Conservation (phyloP, 2,797 vertebrate species). For the Hydrolagus colliei region DNA sequence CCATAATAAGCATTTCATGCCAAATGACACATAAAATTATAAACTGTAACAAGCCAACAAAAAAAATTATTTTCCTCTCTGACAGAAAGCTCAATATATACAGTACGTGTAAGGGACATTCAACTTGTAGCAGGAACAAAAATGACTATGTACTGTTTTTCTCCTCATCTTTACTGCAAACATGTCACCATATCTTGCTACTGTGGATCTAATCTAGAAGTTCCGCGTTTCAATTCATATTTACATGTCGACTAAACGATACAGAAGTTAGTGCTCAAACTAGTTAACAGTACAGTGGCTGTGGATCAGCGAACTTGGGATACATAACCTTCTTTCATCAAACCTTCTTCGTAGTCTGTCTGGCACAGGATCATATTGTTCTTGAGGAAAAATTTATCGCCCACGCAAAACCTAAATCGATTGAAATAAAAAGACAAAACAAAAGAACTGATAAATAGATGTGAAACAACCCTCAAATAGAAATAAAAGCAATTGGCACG, state of each 20-base stretch:
- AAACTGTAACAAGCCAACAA: slow-evolving; percentile 64
- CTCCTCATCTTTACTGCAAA: slow-evolving; percentile 54
- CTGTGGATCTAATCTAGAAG: slow-evolving; percentile 78
- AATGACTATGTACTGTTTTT: slow-evolving; percentile 61
- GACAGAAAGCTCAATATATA: slow-evolving; percentile 37
- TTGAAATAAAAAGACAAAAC: neutral
- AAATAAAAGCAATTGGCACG: neutral
- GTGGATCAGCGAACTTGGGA: slow-evolving; percentile 85
- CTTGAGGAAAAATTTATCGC: slow-evolving; percentile 92
- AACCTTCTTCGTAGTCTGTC: slow-evolving; percentile 88
- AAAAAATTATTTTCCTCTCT: slow-evolving; percentile 46
- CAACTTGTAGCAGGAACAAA: slow-evolving; percentile 61
- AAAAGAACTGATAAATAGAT: neutral
- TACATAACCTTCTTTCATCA: slow-evolving; percentile 87
- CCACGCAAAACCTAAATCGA: slow-evolving; percentile 78
- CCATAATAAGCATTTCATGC: slow-evolving; percentile 98
- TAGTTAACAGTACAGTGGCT: slow-evolving; percentile 40
- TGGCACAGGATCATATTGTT: slow-evolving; percentile 95
- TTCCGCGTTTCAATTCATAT: slow-evolving; percentile 67
- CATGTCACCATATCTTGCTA: slow-evolving; percentile 60
- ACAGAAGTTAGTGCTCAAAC: slow-evolving; percentile 70
- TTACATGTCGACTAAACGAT: slow-evolving; percentile 74
- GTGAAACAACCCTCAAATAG: neutral
- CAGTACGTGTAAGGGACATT: slow-evolving; percentile 63
- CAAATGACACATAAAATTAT: slow-evolving; percentile 73